These are phyloP conservation scores for Coptodon rendalli DNA, from an alignment of 2,113 vertebrate species.

Conservation along the genomic window DNA sequence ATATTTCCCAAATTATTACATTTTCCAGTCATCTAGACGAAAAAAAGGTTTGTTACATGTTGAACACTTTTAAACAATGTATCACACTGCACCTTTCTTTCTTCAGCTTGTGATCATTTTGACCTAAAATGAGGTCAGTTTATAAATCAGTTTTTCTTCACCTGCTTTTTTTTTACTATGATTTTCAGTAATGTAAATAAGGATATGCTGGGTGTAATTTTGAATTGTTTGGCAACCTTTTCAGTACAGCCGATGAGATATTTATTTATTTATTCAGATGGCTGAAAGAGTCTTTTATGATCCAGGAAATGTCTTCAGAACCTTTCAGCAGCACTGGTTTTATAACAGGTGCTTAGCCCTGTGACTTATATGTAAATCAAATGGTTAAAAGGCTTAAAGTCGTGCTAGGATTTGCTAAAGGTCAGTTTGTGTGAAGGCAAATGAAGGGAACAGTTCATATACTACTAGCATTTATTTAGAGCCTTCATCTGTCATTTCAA, in stretches of 20 bases:
- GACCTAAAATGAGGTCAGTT: neutral
- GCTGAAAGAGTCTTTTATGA: neutral
- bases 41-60: neutral
- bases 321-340: neutral
- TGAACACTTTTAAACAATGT: neutral
- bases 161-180: neutral
- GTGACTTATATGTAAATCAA: neutral
- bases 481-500: neutral
- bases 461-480: neutral
- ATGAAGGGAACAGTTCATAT: fast-evolving
- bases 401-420: fast-evolving
- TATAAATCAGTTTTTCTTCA: neutral
- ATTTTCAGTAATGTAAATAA: fast-evolving
- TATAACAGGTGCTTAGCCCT: neutral
- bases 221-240: neutral
- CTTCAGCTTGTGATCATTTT: neutral
- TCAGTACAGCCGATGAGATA: neutral
- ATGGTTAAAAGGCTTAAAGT: neutral
- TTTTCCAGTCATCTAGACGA: neutral
- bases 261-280: neutral
- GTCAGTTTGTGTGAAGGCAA: neutral
- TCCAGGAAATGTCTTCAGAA: neutral
- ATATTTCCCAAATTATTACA: neutral
- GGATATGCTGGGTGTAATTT: neutral
- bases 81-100: neutral